Evolutionary conservation across 2,888 invertebrate species (phyloP).

Genomic region (Patella ulyssiponensis): DNA sequence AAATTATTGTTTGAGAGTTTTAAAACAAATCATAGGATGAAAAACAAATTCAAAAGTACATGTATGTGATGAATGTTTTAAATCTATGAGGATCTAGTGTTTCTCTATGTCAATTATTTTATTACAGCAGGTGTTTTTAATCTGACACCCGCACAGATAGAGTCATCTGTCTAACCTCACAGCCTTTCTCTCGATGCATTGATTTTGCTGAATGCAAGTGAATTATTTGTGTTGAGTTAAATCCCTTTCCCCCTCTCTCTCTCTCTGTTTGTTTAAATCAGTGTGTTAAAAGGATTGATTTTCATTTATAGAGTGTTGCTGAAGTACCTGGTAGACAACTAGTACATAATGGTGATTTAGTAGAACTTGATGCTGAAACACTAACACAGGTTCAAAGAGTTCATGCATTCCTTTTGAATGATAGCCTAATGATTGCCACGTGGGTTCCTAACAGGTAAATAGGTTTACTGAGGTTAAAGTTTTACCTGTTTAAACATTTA

Average conservation of each 20-base stretch:
- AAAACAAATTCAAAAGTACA: too few relatives aligned
- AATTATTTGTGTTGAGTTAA: background rate
- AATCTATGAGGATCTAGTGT: background rate
- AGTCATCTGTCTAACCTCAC: too few relatives aligned
- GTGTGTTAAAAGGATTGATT: background rate
- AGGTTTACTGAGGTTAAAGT: background rate
- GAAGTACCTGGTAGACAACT: conserved; percentile 84
- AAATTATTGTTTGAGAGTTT: too few relatives aligned
- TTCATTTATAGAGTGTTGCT: conserved; percentile 77
- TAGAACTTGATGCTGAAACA: conserved; percentile 90
- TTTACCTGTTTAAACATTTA: too few relatives aligned
- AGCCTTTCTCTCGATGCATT: too few relatives aligned
- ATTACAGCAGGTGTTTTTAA: too few relatives aligned
- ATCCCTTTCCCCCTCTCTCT: background rate
- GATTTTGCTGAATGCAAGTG: too few relatives aligned
- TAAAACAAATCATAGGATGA: too few relatives aligned
- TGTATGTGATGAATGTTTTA: too few relatives aligned
- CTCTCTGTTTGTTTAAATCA: background rate
- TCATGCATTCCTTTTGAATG: conserved; percentile 93
- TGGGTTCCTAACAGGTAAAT: conserved; percentile 68
- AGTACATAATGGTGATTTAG: conserved; percentile 91
- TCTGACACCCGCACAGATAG: too few relatives aligned
- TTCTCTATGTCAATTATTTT: too few relatives aligned
- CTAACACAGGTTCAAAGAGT: conserved; percentile 84
- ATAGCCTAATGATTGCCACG: conserved; percentile 89